Conservation (phyloP, 2,797 vertebrate species). For the Ammospiza maritima region DNA sequence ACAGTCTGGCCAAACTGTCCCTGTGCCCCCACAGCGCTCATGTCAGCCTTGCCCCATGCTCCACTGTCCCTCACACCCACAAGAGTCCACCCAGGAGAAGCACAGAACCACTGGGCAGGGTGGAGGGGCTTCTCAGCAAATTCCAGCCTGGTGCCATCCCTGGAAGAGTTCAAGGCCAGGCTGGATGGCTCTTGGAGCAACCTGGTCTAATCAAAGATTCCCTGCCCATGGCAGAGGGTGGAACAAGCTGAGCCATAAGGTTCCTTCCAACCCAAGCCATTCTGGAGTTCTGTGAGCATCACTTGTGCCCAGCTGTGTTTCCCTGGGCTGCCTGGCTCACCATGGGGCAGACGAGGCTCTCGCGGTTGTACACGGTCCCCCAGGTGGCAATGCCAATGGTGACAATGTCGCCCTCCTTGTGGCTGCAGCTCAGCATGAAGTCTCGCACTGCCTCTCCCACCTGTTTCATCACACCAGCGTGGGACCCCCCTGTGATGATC, state of each 20-base stretch:
- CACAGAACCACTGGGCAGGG: neutral
- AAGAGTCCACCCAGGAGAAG: neutral
- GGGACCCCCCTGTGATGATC: conserved; percentile 94
- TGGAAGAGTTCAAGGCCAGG: neutral
- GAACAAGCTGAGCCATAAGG: neutral
- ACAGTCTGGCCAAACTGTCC: neutral
- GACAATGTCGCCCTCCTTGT: conserved; percentile 81
- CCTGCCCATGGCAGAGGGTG: neutral
- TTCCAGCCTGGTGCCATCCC: neutral
- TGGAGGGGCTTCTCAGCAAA: neutral
- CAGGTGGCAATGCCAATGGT: conserved; percentile 93
- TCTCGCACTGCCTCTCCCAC: conserved; percentile 92
- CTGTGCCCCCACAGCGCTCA: neutral
- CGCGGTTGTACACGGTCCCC: conserved; percentile 89
- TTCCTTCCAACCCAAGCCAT: neutral
- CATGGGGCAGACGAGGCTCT: conserved; percentile 77
- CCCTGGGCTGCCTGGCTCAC: conserved; percentile 60
- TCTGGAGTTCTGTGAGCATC: fast-evolving
- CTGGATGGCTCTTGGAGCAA: neutral
- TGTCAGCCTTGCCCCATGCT: fast-evolving
- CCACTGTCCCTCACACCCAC: neutral
- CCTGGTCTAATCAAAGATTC: neutral
- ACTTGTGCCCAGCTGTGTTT: neutral
- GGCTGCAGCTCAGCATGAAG: conserved; percentile 83
- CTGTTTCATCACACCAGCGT: conserved; percentile 95